Base-by-base conservation (phyloP, 2,888 invertebrate genomes). In the Brachyopa scutellaris region DNA sequence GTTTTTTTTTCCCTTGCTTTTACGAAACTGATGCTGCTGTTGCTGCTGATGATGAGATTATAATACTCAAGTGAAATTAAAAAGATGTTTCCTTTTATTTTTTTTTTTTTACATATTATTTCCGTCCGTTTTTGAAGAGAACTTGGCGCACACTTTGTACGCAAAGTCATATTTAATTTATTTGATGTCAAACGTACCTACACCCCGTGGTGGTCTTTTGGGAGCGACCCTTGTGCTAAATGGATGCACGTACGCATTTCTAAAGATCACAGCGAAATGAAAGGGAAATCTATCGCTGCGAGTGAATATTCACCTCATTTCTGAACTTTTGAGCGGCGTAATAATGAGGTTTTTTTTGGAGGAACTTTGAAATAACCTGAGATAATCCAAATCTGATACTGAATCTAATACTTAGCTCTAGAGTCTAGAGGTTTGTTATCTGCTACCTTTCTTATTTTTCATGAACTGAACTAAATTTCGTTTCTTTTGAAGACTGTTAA, bases 1-100 rank as follows among this genome's bases (percentile, higher is more conserved):
- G 19, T 59, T 53, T 51, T 13, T 21, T 19, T 31, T 57, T 31
- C 38, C 51, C 36, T 53, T 42, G 21, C 33, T 49, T 31, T 26
- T 9, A 33, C 11, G 49, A 70, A 40, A 45, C 40, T 70, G 78
- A 72, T 55, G 72, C 72, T 61, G 61, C 31, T 29, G 51, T 8
- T 70, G 51, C 9, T 23, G 38, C 36, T 26, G 47, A 45, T 74
- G 69, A 74, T 80, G 80, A 67, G 69, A 73, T 74, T 80, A 69
- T 74, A 49, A 80, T 79, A 69, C 59, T 74, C 67, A 77, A 70
- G 61, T 77, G 57, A 69, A 62, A 62, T 62, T 67, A 57, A 57
- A 69, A 77, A 53, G 31, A 57, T 80, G 49, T 64, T 74, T 69
- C 57, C 73, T 64, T 57, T 23, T 19, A 67, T 13, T 3, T 69